Evolutionary conservation across 2,797 vertebrate genomes (phyloP), one percentile per base, ranked within the genome.

Genomic region (Tarsius wallacei): DNA sequence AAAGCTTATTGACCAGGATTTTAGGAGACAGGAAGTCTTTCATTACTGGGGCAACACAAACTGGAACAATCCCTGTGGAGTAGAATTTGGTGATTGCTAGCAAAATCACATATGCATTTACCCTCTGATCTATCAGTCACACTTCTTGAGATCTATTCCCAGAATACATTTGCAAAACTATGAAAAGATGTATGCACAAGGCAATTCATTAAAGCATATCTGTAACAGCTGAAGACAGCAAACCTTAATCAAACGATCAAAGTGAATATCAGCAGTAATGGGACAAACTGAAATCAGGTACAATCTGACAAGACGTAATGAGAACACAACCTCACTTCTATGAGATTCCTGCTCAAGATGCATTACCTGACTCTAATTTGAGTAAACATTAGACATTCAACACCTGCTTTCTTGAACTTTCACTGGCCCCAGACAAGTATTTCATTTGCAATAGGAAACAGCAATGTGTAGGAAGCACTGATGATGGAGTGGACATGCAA

Each of bases 221-320:
- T 42, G 0, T 24, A n/a, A 47, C 0, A 55, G 59, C 42, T 9
- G n/a, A 42, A 68, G 17, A 71, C 42, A n/a, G 28, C 8, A 70
- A 64, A 81, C 26, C 47, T 28, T 82, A 47, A 53, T 9, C 77
- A 49, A 57, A 61, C 31, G 19, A 47, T 7, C 14, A 33, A 9
- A n/a, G 47, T 28, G 57, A 51, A 5, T 21, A 0, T 2, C 17
- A 7, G 36, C 28, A n/a, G 47, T 1, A 17, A 31, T 0, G 28
- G 31, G 61, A 51, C 53, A 26, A 15, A 16, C 22, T 4, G 61
- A 33, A 47, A 47, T 1, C n/a, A 7, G 0, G 3, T 4, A n/a
- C 68, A 4, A 2, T 55, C 26, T 6, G 83, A 36, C 0, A 3
- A 7, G 73, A 21, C 0, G 31, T 3, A 5, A 4, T 0, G 26